Evolutionary conservation across 30 jellyfish, hydroid and myxozoan genomes (phyloP).

Genomic region (Aurelia aurita): DNA sequence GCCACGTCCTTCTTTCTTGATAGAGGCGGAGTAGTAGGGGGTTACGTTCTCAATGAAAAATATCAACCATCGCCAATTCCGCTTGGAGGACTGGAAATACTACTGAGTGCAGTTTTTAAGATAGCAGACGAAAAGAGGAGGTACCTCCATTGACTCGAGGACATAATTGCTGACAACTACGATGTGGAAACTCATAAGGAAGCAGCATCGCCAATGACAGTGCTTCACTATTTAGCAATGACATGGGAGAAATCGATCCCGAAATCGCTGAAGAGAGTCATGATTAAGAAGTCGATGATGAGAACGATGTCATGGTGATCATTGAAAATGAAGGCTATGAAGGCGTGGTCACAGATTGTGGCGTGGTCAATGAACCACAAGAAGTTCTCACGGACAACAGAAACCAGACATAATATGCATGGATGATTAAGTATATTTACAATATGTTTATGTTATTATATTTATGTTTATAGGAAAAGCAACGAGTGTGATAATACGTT

Average conservation of each 20-base stretch:
- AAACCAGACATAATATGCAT: not conserved
- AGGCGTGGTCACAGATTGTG: not conserved
- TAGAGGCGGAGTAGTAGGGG: constrained; percentile 9
- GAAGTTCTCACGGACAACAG: not conserved
- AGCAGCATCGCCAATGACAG: constrained; percentile 3
- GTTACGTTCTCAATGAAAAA: not conserved
- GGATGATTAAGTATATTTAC: too few species aligned
- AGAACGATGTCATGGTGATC: not conserved
- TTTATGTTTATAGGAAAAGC: not conserved
- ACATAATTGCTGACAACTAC: not conserved
- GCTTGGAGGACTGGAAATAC: constrained; percentile 7
- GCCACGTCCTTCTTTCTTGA: constrained; percentile 17
- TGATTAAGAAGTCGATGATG: not conserved
- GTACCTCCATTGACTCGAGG: not conserved
- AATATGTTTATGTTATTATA: not conserved
- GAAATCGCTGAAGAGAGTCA: not conserved
- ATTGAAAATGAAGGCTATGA: not conserved
- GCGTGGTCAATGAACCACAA: not conserved
- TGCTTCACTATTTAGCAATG: not conserved
- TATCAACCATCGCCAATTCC: constrained; percentile 21
- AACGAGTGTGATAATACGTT: not conserved
- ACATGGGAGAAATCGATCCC: not conserved
- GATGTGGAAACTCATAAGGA: not conserved
- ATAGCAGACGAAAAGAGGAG: not conserved
- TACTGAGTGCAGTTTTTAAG: not conserved